Percentiles rank a stretch among this genome's conserved stretches.
These are phyloP conservation scores for Lucifuga dentata DNA, from an alignment of 2,113 vertebrate species.

Conservation along the genomic window DNA sequence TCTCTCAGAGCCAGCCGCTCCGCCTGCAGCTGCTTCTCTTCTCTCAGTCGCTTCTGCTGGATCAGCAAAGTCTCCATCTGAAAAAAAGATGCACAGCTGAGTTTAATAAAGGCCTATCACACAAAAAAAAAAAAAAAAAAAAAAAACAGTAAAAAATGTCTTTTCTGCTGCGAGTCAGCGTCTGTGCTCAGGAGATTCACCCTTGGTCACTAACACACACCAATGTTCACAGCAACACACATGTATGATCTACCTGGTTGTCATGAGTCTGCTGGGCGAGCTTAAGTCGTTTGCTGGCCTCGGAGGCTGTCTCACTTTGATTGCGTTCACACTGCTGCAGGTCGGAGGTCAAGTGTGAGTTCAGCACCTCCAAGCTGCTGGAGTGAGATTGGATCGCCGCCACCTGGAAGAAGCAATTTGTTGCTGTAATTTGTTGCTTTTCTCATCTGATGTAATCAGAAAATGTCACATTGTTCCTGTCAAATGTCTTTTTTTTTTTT, in stretches of 20 bases:
- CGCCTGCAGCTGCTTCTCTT: constrained; percentile 53
- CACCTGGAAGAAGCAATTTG: constrained; percentile 57
- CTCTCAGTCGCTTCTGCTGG: constrained; percentile 69
- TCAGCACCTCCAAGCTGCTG: constrained; percentile 70
- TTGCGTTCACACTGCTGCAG: constrained; percentile 59
- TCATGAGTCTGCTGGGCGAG: constrained; percentile 66
- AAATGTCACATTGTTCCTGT: neutral
- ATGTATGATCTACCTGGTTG: constrained; percentile 27
- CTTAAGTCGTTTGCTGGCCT: constrained; percentile 52
- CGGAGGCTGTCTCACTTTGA: neutral
- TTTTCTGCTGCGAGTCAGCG: too few species aligned
- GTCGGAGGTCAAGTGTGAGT: constrained; percentile 34
- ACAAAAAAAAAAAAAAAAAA: too few species aligned
- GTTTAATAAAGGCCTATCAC: too few species aligned
- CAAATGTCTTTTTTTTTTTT: neutral
- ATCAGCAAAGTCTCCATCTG: constrained; percentile 76
- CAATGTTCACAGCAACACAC: neutral
- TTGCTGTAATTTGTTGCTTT: neutral
- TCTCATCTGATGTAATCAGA: too few species aligned
- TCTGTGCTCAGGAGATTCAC: neutral
- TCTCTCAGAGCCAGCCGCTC: constrained; percentile 53
- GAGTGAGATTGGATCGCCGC: constrained; percentile 72
- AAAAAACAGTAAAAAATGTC: too few species aligned
- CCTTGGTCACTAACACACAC: neutral
- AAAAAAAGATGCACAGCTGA: neutral